phyloP scores from a whole-genome alignment of 2,113 vertebrate species.

The Stigmatopora nigra region DNA sequence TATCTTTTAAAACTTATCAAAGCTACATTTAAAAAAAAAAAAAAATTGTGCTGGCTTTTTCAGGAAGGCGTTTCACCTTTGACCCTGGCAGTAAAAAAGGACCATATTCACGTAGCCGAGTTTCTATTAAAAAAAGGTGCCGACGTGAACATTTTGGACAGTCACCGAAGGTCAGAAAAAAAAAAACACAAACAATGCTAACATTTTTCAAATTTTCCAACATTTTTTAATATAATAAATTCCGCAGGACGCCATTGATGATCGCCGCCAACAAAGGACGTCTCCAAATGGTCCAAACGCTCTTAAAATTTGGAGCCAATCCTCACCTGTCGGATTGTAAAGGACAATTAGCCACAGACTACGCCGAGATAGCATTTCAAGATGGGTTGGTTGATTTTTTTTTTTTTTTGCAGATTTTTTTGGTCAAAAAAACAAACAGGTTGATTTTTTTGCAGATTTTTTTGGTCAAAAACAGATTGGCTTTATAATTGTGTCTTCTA shows the following conservation, averaged over 20 bases:
- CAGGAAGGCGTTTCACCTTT: constrained; percentile 81
- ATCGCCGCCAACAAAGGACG: constrained; percentile 77
- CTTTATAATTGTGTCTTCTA: not conserved
- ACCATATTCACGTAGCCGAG: constrained; percentile 75
- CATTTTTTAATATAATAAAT: too few relatives aligned
- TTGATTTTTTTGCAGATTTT: not conserved
- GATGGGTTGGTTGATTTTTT: constrained; percentile 67
- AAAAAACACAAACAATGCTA: not conserved
- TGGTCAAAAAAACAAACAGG: too few relatives aligned
- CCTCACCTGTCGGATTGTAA: constrained; percentile 72
- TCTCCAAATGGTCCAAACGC: constrained; percentile 70
- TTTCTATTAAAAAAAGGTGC: constrained; percentile 76
- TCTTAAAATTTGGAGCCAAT: constrained; percentile 73
- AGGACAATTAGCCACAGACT: constrained; percentile 79
- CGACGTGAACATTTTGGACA: constrained; percentile 67
- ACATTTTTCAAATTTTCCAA: constrained; percentile 12
- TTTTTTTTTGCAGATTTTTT: not conserved
- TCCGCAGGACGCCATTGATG: constrained; percentile 76
- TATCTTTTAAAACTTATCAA: not conserved
- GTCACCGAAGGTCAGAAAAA: constrained; percentile 52
- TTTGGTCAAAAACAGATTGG: too few relatives aligned
- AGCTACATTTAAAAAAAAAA: not conserved
- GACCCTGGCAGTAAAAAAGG: constrained; percentile 74
- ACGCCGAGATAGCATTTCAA: constrained; percentile 76
- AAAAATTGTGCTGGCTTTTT: not conserved